These are phyloP conservation scores for Hyles vespertilio DNA, from an alignment of 1,140 invertebrate species.

Conservation along the genomic window DNA sequence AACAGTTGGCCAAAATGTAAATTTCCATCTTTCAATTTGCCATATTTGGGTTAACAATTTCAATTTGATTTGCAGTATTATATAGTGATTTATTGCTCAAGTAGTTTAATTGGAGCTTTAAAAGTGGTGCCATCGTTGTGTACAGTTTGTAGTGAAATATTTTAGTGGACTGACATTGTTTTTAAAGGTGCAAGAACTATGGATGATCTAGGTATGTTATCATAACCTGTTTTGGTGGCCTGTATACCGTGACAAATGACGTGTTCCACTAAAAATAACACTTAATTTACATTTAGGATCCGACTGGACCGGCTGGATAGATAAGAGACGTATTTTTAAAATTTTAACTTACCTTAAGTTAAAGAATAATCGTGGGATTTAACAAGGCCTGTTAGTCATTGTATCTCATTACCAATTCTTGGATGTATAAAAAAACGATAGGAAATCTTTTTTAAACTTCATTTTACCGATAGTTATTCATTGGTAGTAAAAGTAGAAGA, in stretches of 20 bases:
- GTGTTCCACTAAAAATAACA: conserved; percentile 40
- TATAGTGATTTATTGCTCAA: conserved; percentile 27
- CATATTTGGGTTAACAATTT: conserved; percentile 49
- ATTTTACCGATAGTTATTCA: too few relatives aligned
- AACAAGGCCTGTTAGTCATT: too few relatives aligned
- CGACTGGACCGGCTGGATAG: conserved; percentile 3
- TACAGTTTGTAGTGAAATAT: conserved; percentile 5
- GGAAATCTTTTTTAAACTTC: too few relatives aligned
- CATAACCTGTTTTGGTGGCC: conserved; percentile 56
- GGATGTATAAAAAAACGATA: too few relatives aligned
- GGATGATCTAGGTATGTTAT: conserved; percentile 69
- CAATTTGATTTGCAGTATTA: conserved; percentile 36
- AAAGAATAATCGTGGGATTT: too few relatives aligned
- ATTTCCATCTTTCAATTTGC: conserved; percentile 28
- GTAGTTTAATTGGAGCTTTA: conserved; percentile 4
- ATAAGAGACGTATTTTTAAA: background rate
- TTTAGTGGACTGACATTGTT: conserved; percentile 7
- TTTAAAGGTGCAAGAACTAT: conserved; percentile 28
- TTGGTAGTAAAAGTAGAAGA: too few relatives aligned
- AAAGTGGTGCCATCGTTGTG: conserved; percentile 4
- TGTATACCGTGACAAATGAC: conserved; percentile 32
- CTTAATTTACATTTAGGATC: conserved; percentile 18
- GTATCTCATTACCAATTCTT: too few relatives aligned
- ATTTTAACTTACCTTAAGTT: too few relatives aligned
- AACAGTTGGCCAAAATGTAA: conserved; percentile 25